Evolutionary conservation across 1,140 invertebrate genomes (phyloP), one percentile per base, ranked within the genome.

Genomic region (Camponotus vicinus): DNA sequence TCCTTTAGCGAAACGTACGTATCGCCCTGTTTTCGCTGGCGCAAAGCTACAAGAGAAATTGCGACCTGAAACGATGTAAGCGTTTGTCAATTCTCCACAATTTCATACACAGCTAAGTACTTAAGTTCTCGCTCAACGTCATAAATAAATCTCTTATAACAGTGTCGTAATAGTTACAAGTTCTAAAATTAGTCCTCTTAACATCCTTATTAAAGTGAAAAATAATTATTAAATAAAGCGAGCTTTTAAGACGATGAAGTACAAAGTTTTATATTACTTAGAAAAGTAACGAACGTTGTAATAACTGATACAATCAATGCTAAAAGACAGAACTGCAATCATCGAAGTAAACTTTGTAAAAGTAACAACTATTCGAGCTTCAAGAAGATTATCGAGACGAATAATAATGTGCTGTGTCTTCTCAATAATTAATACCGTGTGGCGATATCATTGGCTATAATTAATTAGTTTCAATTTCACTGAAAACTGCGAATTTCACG

Each of bases 1-100:
- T 49, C 21, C 4, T 52, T 52, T 80, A 76, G 57, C 71, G 34
- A 55, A 66, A 59, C 61, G 37, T 67, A 79, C 70, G 69, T 67
- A 40, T 13, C 76, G 49, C 37, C 59, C n/a, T 27, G 34, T 66
- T 77, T 59, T 61, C 83, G 75, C 34, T 37, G 71, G 32, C 82
- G 73, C 21, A 57, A 42, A 52, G 0, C 21, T 57, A 15, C 21
- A 15, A 83, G 11, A 75, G 21, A 21, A 63, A 84, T 63, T 52
- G 18, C 40, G 32, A 49, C 21, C 32, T 64, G 7, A 40, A 79
- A 27, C 13, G 6, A 15, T 6, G 13, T 52, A 40, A 59, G 21
- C 6, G n/a, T 45, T 9, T 18, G n/a, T 52, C 4, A 15, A 80
- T 13, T n/a, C 40, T 40, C 32, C 13, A 40, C 45, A 52, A 79